phyloP scores from a whole-genome alignment of 2,888 invertebrate species.

The Mimachlamys varia region DNA sequence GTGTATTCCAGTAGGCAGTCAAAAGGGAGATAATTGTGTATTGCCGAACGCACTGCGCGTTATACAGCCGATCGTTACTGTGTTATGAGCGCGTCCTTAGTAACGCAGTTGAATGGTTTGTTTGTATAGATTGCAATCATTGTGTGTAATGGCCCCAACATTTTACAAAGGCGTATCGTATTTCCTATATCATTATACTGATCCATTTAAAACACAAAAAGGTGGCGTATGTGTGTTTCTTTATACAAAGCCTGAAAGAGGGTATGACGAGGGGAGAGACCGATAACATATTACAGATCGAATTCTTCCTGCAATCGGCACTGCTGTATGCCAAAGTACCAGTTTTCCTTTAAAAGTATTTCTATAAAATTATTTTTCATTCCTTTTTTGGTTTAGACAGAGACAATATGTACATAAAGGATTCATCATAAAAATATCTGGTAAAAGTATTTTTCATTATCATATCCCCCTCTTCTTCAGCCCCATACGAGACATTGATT shows the following conservation, averaged over 20 bases:
- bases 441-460: neutral
- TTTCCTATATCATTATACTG: constrained; percentile 16
- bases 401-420: too few species aligned
- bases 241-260: neutral
- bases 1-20: neutral
- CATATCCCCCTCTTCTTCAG: neutral
- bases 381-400: too few species aligned
- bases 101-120: constrained; percentile 2
- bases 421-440: too few species aligned
- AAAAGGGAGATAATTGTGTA: neutral
- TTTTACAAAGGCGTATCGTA: neutral
- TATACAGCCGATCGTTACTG: neutral
- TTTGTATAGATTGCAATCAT: neutral
- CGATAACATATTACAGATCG: neutral
- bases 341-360: too few species aligned
- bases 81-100: neutral
- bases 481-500: neutral
- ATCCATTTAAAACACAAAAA: neutral
- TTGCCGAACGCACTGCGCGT: neutral
- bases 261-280: neutral
- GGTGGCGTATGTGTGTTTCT: neutral
- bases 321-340: neutral
- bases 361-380: too few species aligned
- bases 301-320: too few species aligned
- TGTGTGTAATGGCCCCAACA: neutral